Conservation (phyloP, 2,797 vertebrate species). For the Gymnothorax javanicus region DNA sequence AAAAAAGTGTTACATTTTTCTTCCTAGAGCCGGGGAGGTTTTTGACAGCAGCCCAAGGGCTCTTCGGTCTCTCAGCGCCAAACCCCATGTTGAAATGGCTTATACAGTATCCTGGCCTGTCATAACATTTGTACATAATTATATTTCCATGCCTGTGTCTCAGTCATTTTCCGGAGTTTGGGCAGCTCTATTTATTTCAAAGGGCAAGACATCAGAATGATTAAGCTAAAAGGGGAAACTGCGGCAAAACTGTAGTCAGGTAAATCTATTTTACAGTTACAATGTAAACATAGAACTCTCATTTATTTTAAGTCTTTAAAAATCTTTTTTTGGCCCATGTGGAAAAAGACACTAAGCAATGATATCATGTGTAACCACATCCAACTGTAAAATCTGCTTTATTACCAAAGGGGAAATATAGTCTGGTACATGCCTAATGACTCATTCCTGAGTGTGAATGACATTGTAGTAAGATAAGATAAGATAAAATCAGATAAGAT, state of each 20-base stretch:
- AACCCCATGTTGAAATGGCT: neutral
- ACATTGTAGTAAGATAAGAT: neutral
- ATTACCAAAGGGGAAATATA: neutral
- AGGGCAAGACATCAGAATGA: neutral
- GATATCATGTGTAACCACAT: neutral
- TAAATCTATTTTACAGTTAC: neutral
- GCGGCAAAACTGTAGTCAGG: neutral
- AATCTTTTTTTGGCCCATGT: neutral
- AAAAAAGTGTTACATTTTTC: neutral
- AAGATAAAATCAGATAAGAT: too few relatives aligned
- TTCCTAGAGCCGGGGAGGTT: neutral
- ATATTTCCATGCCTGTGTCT: neutral
- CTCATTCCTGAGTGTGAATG: neutral
- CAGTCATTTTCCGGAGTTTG: neutral
- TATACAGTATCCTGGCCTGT: neutral
- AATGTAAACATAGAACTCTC: neutral
- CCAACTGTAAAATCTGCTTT: neutral
- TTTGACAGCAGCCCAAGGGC: neutral
- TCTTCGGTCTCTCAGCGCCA: neutral
- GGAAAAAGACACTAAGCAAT: neutral
- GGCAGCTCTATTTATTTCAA: constrained; percentile 19
- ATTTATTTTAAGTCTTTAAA: constrained; percentile 1
- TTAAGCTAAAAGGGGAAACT: neutral
- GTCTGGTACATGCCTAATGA: neutral
- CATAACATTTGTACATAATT: neutral